Evolutionary conservation across 2,113 vertebrate genomes (phyloP), one percentile per base, ranked within the genome.

Genomic region (Taurulus bubalis): DNA sequence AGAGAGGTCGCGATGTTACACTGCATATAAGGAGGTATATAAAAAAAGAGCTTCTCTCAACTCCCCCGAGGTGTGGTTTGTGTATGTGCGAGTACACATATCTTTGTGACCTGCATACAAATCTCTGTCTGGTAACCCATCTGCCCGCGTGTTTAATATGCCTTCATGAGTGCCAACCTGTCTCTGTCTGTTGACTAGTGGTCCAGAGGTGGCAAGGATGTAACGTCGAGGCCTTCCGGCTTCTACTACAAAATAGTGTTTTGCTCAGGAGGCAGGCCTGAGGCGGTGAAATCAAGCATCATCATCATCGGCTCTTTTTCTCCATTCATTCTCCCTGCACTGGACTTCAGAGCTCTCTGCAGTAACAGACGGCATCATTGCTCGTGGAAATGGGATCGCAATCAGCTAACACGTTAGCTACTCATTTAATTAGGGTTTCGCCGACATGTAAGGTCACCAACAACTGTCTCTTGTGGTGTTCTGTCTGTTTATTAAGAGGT

Each of bases 241-340:
- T 70, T 73, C 67, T 58, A 63, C 20, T n/a, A 75, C 59, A 86
- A 78, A 78, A 85, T 75, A 30, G 38, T 58, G 66, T 76, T 83
- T 86, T 70, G 79, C 80, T 88, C 64, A 75, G 75, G 40, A 91
- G 69, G 59, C 79, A 74, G 64, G 80, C 87, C 83, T 49, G 56
- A 83, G 75, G 83, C 63, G 11, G 75, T 75, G 79, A 82, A 86
- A 91, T 85, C 75, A 67, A 68, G 69, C 79, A 71, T 86, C 79
- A 84, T 89, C 88, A 45, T 45, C 42, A 70, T 34, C 9, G 34
- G 59, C 79, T 77, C 78, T 90, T 91, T 63, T 82, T 87, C 64
- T 63, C 15, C 47, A 51, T 69, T 77, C 42, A 80, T 79, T 87
- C 77, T 59, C 63, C 70, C 66, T 6, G 70, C 56, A 18, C 74